Conservation (phyloP, 1,140 invertebrate genomes). For the Hyposmocoma kahamanoa region DNA sequence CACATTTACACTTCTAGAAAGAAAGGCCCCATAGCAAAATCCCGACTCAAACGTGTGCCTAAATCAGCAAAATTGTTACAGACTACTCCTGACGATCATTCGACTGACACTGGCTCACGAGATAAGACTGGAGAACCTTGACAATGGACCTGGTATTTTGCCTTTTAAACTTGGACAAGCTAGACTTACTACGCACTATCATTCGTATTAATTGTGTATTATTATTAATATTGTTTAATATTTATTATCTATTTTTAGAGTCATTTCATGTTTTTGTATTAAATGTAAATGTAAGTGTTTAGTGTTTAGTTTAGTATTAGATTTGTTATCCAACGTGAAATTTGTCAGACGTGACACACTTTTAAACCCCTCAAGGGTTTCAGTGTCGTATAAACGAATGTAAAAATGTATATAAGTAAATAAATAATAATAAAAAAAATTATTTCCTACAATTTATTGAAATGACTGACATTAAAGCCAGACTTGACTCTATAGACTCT, state of each 20-base stretch:
- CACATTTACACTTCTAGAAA: slow-evolving; percentile 3
- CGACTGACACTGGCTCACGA: not conserved
- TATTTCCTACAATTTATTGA: slow-evolving; percentile 3
- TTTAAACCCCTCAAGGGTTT: too few relatives aligned
- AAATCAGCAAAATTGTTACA: slow-evolving; percentile 4
- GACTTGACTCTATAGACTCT: not conserved
- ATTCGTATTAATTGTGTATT: too few relatives aligned
- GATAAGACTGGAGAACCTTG: slow-evolving; percentile 1
- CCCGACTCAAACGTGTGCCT: not conserved
- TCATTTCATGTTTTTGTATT: too few relatives aligned
- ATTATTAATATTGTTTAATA: too few relatives aligned
- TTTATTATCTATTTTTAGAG: too few relatives aligned
- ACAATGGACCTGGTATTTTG: not conserved
- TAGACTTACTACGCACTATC: not conserved
- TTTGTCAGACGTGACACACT: too few relatives aligned
- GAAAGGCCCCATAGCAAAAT: not conserved
- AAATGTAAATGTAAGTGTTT: too few relatives aligned
- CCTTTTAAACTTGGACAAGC: slow-evolving; percentile 4
- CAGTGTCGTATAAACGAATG: too few relatives aligned
- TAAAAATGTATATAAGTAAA: too few relatives aligned
- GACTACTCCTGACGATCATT: not conserved
- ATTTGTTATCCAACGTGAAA: too few relatives aligned
- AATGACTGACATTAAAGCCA: slow-evolving; percentile 2
- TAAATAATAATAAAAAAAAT: too few relatives aligned
- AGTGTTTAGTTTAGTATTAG: too few relatives aligned